Percentiles rank a stretch among this genome's conserved stretches.
Conservation (phyloP, 2,797 vertebrate species). For the Eleutherodactylus coqui region DNA sequence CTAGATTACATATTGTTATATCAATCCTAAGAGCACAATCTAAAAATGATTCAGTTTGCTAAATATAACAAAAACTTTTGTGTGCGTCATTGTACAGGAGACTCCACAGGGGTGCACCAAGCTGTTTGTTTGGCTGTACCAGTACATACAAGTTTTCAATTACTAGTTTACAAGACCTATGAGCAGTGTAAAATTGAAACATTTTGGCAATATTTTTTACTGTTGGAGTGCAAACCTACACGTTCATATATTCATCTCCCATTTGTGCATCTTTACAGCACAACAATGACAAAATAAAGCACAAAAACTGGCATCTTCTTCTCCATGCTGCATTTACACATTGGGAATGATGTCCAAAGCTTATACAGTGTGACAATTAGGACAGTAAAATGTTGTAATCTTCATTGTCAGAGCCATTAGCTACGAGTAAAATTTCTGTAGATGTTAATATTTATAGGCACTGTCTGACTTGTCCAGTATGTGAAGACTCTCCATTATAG, state of each 20-base stretch:
- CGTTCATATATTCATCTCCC: neutral
- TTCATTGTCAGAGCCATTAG: neutral
- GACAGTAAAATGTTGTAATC: conserved; percentile 9
- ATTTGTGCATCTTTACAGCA: neutral
- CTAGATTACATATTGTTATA: too few species aligned
- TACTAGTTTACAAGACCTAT: neutral
- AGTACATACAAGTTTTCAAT: neutral
- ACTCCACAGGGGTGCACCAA: neutral
- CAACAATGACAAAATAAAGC: neutral
- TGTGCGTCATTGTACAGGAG: neutral
- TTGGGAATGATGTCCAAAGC: neutral
- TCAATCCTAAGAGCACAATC: neutral
- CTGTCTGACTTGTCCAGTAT: neutral
- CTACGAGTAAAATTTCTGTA: neutral
- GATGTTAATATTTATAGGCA: neutral
- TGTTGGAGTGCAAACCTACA: neutral
- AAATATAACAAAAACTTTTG: neutral
- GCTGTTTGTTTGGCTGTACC: neutral
- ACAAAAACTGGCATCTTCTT: neutral
- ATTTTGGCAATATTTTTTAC: conserved; percentile 2
- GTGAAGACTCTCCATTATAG: conserved; percentile 5
- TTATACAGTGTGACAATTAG: neutral
- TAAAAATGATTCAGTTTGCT: neutral
- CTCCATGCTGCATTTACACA: neutral
- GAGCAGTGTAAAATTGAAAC: neutral